phyloP scores from a whole-genome alignment of 2,113 vertebrate genomes.

The Alosa alosa region DNA sequence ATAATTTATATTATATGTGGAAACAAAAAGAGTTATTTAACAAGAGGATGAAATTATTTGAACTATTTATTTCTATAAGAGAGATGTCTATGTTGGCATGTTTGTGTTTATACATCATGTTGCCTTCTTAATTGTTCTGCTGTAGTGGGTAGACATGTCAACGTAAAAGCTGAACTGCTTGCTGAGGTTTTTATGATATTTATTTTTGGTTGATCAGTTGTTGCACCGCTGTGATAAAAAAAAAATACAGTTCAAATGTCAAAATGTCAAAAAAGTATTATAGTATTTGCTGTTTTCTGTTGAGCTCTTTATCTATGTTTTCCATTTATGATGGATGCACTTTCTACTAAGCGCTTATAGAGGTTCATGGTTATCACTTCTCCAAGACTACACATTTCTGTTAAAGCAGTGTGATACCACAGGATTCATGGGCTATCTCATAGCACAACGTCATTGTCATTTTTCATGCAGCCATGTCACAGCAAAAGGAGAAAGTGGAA shows the following conservation, averaged over 20 bases:
- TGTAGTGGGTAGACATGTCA: constrained; percentile 70
- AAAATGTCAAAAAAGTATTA: too few relatives aligned
- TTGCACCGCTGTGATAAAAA: constrained; percentile 66
- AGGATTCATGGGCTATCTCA: background rate
- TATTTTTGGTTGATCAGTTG: constrained; percentile 61
- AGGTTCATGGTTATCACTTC: constrained; percentile 37
- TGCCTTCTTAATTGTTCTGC: constrained; percentile 76
- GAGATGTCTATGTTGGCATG: constrained; percentile 79
- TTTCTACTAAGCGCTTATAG: constrained; percentile 62
- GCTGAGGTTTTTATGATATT: constrained; percentile 63
- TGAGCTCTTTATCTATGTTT: constrained; percentile 66
- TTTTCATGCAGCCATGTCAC: background rate
- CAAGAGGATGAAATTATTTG: constrained; percentile 72
- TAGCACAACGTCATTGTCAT: background rate
- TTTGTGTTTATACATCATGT: constrained; percentile 76
- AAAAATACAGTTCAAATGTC: constrained; percentile 63
- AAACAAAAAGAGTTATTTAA: constrained; percentile 78
- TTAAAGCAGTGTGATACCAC: background rate
- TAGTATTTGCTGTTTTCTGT: constrained; percentile 53
- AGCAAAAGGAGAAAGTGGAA: background rate
- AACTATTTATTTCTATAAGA: constrained; percentile 82
- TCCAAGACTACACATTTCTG: background rate
- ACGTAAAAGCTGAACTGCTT: constrained; percentile 74
- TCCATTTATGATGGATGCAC: constrained; percentile 65
- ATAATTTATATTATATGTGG: constrained; percentile 79